Base-by-base conservation (phyloP, 1,140 invertebrate species). In the Caerostris darwini region DNA sequence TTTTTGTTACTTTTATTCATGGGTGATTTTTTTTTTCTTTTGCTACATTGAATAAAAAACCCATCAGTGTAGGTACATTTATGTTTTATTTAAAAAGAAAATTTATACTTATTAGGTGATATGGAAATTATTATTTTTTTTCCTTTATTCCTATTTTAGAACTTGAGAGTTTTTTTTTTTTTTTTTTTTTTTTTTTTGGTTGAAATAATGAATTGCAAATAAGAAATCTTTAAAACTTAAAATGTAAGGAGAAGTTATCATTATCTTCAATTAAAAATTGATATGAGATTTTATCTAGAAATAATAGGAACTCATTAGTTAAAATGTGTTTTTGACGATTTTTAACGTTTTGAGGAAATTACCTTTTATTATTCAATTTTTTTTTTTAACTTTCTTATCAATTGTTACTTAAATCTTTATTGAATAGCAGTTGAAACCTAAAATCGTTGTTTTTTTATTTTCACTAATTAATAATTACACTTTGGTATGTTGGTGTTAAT, bases 1-100 rank as follows among this genome's bases (percentile, higher is more conserved):
- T 92, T 92, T 83, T 64, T 85, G 54, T 85, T 92, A 92, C 56
- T 92, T 92, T 92, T 85, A 56, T 64, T 69, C 17, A 67, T 85
- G 4, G n/a, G 56, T 67, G 58, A n/a, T 77, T 77, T 77, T 50
- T 77, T 10, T 10, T 67, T 67, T 6, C 2, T 77, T 77, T 77
- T 50, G 7, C 12, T 12, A 50, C 53, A 77, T 77, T 53, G 71
- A 77, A 77, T 71, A 50, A 77, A 77, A 77, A 50, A 77, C n/a
- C 61, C 12, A 67, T 67, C 61, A 67, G 14, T 17, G 61, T n/a
- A 67, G 17, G 61, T 67, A 14, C 61, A 67, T 67, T 56, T 85
- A 56, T 85, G 14, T 56, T 85, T 85, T n/a, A 56, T 85, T 85
- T 7, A 56, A 85, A 57, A 57, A 56, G 54, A 85, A 57, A 85